Conservation (phyloP, 2,113 vertebrate genomes). For the Garra rufa region DNA sequence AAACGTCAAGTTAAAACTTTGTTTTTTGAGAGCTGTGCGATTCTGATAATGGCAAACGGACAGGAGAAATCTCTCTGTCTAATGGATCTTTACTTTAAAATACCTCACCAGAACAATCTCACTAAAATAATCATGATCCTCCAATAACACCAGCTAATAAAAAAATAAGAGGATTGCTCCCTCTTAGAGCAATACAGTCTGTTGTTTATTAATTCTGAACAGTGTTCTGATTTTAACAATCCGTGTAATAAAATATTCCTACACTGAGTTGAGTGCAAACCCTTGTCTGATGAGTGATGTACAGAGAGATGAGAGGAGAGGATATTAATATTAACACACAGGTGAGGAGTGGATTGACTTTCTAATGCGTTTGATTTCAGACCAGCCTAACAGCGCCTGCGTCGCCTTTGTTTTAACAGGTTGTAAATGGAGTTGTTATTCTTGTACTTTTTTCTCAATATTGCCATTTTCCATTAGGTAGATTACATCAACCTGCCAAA, state of each 20-base stretch:
- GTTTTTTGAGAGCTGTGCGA: constrained; percentile 35
- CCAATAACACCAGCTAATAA: constrained; percentile 69
- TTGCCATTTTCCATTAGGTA: constrained; percentile 65
- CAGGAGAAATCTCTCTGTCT: constrained; percentile 45
- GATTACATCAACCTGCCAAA: constrained; percentile 61
- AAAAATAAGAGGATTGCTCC: constrained; percentile 60
- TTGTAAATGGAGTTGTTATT: constrained; percentile 76
- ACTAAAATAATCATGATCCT: constrained; percentile 71
- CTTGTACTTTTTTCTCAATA: constrained; percentile 58
- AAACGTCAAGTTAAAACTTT: constrained; percentile 38
- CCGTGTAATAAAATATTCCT: constrained; percentile 81
- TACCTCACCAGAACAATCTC: constrained; percentile 39
- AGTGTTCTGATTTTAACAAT: constrained; percentile 77
- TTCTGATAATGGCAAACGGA: constrained; percentile 52
- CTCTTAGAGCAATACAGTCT: constrained; percentile 73
- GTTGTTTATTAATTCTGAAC: constrained; percentile 83
- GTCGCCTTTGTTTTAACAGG: constrained; percentile 71
- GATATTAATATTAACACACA: constrained; percentile 78
- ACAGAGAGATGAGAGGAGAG: constrained; percentile 65
- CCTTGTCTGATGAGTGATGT: constrained; percentile 77
- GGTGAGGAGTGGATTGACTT: constrained; percentile 62
- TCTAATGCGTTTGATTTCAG: constrained; percentile 33
- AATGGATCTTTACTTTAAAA: constrained; percentile 42
- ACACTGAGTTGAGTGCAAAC: constrained; percentile 80
- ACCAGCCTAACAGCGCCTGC: constrained; percentile 22